These are phyloP conservation scores for Halcyon chelicuti DNA, from an alignment of 2,797 vertebrate genomes.

Conservation along the genomic window DNA sequence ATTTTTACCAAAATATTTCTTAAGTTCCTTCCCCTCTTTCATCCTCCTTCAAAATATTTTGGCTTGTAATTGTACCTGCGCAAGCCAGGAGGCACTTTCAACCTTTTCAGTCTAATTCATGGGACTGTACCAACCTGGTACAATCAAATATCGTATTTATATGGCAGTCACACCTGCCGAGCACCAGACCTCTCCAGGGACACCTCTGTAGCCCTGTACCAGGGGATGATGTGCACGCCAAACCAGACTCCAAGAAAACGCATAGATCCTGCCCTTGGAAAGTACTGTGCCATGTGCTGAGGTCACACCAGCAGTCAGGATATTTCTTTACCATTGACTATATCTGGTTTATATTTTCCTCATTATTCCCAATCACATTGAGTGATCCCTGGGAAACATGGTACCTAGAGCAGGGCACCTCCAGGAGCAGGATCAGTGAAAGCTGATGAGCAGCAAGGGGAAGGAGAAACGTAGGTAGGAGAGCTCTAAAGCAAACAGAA, in stretches of 20 bases:
- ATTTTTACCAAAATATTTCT: slow-evolving; percentile 42
- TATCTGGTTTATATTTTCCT: not conserved
- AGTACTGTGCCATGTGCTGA: not conserved
- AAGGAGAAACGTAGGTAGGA: not conserved
- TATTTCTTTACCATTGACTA: accelerated
- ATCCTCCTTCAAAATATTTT: not conserved
- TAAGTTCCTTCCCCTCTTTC: slow-evolving; percentile 41
- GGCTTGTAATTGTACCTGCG: not conserved
- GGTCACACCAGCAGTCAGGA: accelerated
- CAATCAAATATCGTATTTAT: not conserved
- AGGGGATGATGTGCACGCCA: accelerated
- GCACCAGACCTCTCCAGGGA: not conserved
- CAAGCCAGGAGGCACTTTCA: not conserved
- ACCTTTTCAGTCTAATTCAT: not conserved
- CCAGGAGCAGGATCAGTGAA: not conserved
- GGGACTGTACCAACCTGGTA: not conserved
- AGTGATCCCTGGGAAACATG: not conserved
- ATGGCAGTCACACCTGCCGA: not conserved
- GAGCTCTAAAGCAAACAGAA: not conserved
- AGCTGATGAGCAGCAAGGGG: not conserved
- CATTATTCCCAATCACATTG: accelerated
- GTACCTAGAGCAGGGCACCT: not conserved
- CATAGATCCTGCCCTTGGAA: not conserved
- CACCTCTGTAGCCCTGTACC: not conserved
- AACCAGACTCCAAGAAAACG: not conserved